A percentile compares a stretch with the other conserved stretches of the same genome.
These are phyloP conservation scores for Patella caerulea DNA, from an alignment of 2,888 invertebrate genomes.

Conservation along the genomic window DNA sequence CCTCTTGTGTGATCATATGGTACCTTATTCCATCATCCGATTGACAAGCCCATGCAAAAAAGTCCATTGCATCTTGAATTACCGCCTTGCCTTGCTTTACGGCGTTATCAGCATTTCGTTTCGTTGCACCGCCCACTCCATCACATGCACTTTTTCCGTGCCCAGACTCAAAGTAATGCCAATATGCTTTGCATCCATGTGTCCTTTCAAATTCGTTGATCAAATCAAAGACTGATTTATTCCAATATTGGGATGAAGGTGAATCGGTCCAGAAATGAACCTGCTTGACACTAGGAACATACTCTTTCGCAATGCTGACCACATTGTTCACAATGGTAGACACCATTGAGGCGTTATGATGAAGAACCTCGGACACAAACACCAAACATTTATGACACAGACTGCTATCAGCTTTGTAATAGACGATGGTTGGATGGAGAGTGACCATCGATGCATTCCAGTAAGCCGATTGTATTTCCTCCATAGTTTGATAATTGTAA, in stretches of 20 bases:
- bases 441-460: slow-evolving; percentile 24
- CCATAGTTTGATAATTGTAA: slow-evolving; percentile 21
- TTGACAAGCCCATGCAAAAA: slow-evolving; percentile 20
- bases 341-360: slow-evolving; percentile 22
- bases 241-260: slow-evolving; percentile 5
- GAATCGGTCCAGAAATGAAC: slow-evolving; percentile 25
- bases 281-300: neutral
- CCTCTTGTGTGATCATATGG: no score
- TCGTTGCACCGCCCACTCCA: slow-evolving; percentile 24
- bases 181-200: slow-evolving; percentile 18
- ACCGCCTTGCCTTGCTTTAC: slow-evolving; percentile 15
- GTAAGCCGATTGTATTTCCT: slow-evolving; percentile 36
- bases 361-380: slow-evolving; percentile 23
- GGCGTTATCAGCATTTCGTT: slow-evolving; percentile 22
- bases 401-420: slow-evolving; percentile 16
- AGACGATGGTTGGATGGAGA: slow-evolving; percentile 25
- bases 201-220: neutral
- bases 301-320: neutral
- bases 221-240: slow-evolving; percentile 3
- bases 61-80: slow-evolving; percentile 26
- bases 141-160: slow-evolving; percentile 34
- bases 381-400: slow-evolving; percentile 24
- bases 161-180: slow-evolving; percentile 31
- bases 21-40: slow-evolving; percentile 11
- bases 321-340: slow-evolving; percentile 23